Conservation (phyloP, 2,797 vertebrate species). For the Salarias fasciatus region DNA sequence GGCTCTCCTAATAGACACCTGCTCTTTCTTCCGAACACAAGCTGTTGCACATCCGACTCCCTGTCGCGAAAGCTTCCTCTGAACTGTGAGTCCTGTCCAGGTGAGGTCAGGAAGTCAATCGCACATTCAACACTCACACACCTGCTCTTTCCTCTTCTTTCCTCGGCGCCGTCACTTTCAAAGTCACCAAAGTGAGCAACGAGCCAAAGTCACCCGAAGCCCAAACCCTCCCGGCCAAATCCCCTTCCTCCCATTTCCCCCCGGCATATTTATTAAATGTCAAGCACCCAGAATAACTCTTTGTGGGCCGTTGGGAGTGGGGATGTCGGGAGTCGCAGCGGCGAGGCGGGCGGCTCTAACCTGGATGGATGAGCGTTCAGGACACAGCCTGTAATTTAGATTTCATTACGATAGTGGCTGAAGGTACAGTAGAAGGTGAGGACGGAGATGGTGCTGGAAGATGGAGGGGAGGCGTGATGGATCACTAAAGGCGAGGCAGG, state of each 20-base stretch:
- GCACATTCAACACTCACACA: neutral
- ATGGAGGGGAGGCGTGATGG: slow-evolving; percentile 46
- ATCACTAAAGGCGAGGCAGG: slow-evolving; percentile 32
- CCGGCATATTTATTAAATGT: slow-evolving; percentile 60
- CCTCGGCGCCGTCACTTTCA: slow-evolving; percentile 18
- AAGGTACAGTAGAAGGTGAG: slow-evolving; percentile 56
- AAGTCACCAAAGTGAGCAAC: slow-evolving; percentile 19
- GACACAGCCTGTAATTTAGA: slow-evolving; percentile 74
- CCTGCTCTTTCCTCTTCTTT: neutral
- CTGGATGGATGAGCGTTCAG: slow-evolving; percentile 53
- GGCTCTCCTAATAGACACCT: too few relatives aligned
- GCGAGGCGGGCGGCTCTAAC: slow-evolving; percentile 25
- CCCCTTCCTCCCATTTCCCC: slow-evolving; percentile 6
- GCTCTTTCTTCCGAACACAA: too few relatives aligned
- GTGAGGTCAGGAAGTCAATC: neutral
- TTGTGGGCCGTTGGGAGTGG: slow-evolving; percentile 12
- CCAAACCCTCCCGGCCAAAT: neutral
- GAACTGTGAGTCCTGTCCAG: too few relatives aligned
- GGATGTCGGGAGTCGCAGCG: slow-evolving; percentile 5
- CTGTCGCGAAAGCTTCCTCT: too few relatives aligned
- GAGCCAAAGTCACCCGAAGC: slow-evolving; percentile 29
- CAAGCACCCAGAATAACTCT: slow-evolving; percentile 53
- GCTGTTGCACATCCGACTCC: too few relatives aligned
- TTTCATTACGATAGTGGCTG: slow-evolving; percentile 74
- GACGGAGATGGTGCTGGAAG: slow-evolving; percentile 23